Conservation (phyloP, 37 sponge, comb jelly and placozoan species). For the Halisarca cf. caerulea region DNA sequence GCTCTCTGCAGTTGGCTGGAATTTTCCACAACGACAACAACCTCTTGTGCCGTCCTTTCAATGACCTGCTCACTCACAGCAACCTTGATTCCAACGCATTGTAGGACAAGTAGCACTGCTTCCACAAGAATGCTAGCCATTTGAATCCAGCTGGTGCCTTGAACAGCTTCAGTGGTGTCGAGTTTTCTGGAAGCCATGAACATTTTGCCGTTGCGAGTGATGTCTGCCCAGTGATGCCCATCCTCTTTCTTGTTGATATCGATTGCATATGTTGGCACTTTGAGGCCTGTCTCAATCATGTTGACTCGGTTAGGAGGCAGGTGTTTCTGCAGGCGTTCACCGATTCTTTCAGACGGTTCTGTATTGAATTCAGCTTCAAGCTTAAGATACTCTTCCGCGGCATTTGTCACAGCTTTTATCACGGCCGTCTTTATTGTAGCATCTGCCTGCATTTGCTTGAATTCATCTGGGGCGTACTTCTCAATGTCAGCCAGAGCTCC, state of each 20-base stretch:
- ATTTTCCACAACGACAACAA: too few species aligned
- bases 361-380: neutral
- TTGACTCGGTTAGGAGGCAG: conserved; percentile 20
- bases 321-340: neutral
- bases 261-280: conserved; percentile 33
- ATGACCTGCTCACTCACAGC: too few species aligned
- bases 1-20: too few species aligned
- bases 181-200: conserved; percentile 25
- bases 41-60: too few species aligned
- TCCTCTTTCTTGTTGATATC: conserved; percentile 30
- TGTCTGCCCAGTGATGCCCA: conserved; percentile 30
- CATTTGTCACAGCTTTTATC: conserved; percentile 1
- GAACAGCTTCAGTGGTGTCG: neutral
- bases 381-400: conserved; percentile 36
- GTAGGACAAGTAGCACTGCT: conserved; percentile 34
- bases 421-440: neutral
- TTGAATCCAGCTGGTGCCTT: conserved; percentile 3
- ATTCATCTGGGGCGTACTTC: conserved; percentile 29
- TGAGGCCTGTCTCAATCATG: conserved; percentile 15
- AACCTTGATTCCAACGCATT: too few species aligned
- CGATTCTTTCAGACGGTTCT: neutral
- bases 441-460: conserved; percentile 6
- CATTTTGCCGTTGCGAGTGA: conserved; percentile 34
- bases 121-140: conserved; percentile 39
- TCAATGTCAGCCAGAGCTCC: conserved; percentile 22